Percentiles rank a stretch among this genome's conserved stretches.
These are phyloP conservation scores for Drosophila dunni DNA, from an alignment of 1,140 invertebrate species.

Conservation along the genomic window DNA sequence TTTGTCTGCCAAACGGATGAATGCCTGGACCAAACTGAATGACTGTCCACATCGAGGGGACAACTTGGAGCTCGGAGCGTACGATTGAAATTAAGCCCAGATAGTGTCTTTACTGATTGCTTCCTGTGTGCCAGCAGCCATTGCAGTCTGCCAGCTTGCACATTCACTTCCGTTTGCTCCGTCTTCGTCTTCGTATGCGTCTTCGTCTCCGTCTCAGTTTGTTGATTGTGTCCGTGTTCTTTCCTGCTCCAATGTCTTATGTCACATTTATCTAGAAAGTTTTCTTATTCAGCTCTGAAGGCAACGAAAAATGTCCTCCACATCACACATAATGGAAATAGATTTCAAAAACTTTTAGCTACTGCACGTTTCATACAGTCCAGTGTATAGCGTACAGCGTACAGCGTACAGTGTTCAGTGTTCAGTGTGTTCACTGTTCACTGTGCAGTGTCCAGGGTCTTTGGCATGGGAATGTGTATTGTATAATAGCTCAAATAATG, in stretches of 20 bases:
- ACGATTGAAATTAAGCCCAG: conserved; percentile 78
- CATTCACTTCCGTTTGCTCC: conserved; percentile 24
- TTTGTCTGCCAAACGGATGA: conserved; percentile 71
- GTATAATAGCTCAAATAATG: conserved; percentile 82
- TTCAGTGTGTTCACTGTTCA: not conserved
- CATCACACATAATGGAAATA: conserved; percentile 77
- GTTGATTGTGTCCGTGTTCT: conserved; percentile 47
- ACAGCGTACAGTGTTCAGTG: not conserved
- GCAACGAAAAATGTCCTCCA: conserved; percentile 47
- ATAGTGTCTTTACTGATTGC: conserved; percentile 83
- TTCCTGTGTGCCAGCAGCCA: conserved; percentile 58
- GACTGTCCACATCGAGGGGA: conserved; percentile 24
- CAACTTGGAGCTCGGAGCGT: conserved; percentile 20
- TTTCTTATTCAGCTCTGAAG: conserved; percentile 59
- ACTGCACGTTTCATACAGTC: conserved; percentile 37
- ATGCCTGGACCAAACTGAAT: conserved; percentile 69
- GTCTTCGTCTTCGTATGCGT: conserved; percentile 28
- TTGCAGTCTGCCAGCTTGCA: conserved; percentile 45
- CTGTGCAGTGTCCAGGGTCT: not conserved
- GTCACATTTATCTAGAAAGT: conserved; percentile 81
- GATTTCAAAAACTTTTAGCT: conserved; percentile 76
- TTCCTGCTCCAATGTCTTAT: conserved; percentile 74
- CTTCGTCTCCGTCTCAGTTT: conserved; percentile 28
- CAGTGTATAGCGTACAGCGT: not conserved
- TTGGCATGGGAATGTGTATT: conserved; percentile 50